Evolutionary conservation across 2,113 vertebrate genomes (phyloP), one percentile per base, ranked within the genome.

Genomic region (Syngnathus typhle): DNA sequence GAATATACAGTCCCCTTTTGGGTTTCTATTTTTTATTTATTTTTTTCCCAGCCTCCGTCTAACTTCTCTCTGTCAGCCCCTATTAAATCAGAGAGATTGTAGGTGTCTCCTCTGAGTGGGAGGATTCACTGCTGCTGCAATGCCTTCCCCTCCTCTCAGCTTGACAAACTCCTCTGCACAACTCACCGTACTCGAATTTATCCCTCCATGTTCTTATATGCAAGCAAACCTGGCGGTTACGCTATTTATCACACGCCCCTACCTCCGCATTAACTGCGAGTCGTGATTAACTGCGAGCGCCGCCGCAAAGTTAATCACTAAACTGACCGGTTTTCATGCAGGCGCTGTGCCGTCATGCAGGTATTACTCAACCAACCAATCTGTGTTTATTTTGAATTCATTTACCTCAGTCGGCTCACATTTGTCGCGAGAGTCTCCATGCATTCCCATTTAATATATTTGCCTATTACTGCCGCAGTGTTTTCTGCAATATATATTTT

Each of bases 171-270:
- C 52, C 52, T 27, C 73, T 79, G 56, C 66, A 13, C 73, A 75
- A 72, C 79, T 81, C 77, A 74, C 72, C n/a, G 18, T 55, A 65
- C 56, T 4, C 43, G 68, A 74, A 81, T 84, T 80, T 69, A 73
- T 78, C 72, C 62, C 68, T 58, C 64, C 75, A 78, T 72, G 74
- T 80, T 72, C 76, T 78, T 79, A 79, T 80, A 76, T 80, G 70
- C 71, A 81, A 77, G 70, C 38, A 12, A 39, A 15, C 66, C 77
- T 27, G 62, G 39, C 66, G 66, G 65, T 72, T 72, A 75, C 72
- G 51, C 70, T 70, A 78, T 82, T 86, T 75, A 86, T 86, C 80
- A 86, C 72, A 74, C 61, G 60, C 67, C 38, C 37, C 67, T 38
- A 60, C 66, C 65, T 68, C 73, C 15, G 62, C 66, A 88, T 83